These are phyloP conservation scores for Elgaria multicarinata DNA, from an alignment of 2,113 vertebrate species.

Conservation along the genomic window DNA sequence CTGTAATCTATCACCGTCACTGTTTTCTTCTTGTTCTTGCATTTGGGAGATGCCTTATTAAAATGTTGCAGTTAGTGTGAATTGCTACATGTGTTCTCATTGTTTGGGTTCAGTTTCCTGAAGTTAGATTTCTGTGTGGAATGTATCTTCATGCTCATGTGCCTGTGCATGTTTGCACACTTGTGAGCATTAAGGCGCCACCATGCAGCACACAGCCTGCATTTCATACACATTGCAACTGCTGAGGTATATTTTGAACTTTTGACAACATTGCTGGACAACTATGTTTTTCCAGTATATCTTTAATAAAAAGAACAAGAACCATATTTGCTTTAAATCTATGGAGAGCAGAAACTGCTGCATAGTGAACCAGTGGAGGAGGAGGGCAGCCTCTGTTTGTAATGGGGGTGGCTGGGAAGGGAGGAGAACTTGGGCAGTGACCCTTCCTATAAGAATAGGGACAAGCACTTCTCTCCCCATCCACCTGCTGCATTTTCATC, in stretches of 20 bases:
- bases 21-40: not conserved
- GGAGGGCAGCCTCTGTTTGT: no score
- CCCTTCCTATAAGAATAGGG: no score
- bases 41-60: not conserved
- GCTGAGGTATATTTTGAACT: not conserved
- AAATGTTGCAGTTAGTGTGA: not conserved
- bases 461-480: no score
- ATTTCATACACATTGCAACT: not conserved
- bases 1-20: not conserved
- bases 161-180: no score
- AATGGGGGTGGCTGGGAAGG: no score
- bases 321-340: not conserved
- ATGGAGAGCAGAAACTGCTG: not conserved
- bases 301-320: not conserved
- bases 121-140: not conserved
- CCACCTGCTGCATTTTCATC: no score
- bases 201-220: no score
- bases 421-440: no score
- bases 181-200: no score
- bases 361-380: not conserved
- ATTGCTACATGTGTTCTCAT: not conserved
- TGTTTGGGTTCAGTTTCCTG: no score
- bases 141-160: no score
- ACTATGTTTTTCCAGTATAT: not conserved
- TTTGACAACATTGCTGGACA: not conserved